phyloP scores from a whole-genome alignment of 2,888 invertebrate genomes.

The Apoderus coryli region DNA sequence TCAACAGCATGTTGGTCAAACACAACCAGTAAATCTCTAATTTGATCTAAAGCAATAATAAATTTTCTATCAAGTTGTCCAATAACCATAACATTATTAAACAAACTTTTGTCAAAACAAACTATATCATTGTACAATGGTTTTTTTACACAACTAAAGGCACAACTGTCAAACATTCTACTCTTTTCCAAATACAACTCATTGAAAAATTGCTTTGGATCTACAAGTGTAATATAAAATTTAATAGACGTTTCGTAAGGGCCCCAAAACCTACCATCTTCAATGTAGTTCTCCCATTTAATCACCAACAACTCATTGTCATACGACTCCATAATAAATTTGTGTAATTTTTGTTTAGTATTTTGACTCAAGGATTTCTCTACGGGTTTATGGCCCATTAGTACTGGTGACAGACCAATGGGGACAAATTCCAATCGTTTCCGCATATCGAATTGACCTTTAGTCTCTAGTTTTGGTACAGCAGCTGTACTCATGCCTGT shows the following conservation, averaged over 20 bases:
- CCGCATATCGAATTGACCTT: constrained; percentile 29
- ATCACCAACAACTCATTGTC: constrained; percentile 26
- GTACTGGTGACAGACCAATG: constrained; percentile 45
- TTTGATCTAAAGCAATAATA: constrained; percentile 38
- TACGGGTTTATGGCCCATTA: constrained; percentile 27
- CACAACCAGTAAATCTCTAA: constrained; percentile 40
- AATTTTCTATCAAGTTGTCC: constrained; percentile 66
- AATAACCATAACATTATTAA: constrained; percentile 37
- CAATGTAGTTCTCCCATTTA: constrained; percentile 29
- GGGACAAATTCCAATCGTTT: constrained; percentile 39
- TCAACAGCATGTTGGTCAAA: constrained; percentile 85
- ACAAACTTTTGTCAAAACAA: constrained; percentile 36
- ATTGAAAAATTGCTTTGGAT: constrained; percentile 27
- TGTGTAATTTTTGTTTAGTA: constrained; percentile 25
- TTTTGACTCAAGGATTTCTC: constrained; percentile 24
- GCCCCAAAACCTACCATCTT: constrained; percentile 19
- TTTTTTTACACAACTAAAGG: constrained; percentile 20
- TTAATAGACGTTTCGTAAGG: neutral
- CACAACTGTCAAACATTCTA: constrained; percentile 21
- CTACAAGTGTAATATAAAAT: constrained; percentile 19
- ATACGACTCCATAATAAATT: constrained; percentile 25
- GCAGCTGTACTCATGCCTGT: constrained; percentile 24
- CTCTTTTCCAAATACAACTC: constrained; percentile 26
- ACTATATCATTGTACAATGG: neutral
- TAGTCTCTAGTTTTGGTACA: constrained; percentile 17